Conservation (phyloP, 2,888 invertebrate genomes). For the Abrostola triplasia region DNA sequence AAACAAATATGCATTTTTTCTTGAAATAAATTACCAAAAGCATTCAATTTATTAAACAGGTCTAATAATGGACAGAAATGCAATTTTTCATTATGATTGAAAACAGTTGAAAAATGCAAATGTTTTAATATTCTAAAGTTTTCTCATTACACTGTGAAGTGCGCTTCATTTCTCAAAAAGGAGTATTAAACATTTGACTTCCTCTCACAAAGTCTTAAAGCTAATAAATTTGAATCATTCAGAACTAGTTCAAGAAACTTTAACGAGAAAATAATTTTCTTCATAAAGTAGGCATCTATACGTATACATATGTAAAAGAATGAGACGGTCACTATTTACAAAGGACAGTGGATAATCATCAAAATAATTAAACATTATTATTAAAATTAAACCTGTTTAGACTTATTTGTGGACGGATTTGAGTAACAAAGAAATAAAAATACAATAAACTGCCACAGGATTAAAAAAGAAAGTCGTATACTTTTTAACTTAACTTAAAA, state of each 20-base stretch:
- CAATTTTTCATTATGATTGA: slow-evolving; percentile 8
- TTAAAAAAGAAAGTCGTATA: slow-evolving; percentile 39
- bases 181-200: slow-evolving; percentile 28
- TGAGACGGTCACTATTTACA: slow-evolving; percentile 5
- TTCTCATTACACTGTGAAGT: slow-evolving; percentile 18
- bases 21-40: too few species aligned
- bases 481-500: slow-evolving; percentile 33
- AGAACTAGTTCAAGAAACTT: slow-evolving; percentile 16
- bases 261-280: slow-evolving; percentile 9
- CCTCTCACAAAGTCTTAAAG: slow-evolving; percentile 21
- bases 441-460: slow-evolving; percentile 23
- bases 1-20: too few species aligned
- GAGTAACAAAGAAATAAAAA: slow-evolving; percentile 28
- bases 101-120: slow-evolving; percentile 17
- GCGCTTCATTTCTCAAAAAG: slow-evolving; percentile 19
- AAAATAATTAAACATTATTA: slow-evolving; percentile 17
- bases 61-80: neutral
- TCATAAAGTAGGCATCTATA: slow-evolving; percentile 1
- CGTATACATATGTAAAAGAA: neutral
- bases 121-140: slow-evolving; percentile 17
- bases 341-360: slow-evolving; percentile 12
- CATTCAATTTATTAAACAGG: too few species aligned
- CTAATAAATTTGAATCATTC: slow-evolving; percentile 26
- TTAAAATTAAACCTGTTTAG: slow-evolving; percentile 20
- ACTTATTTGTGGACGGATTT: slow-evolving; percentile 45